These are phyloP conservation scores for Gymnothorax reevesii DNA, from an alignment of 2,797 vertebrate genomes.

Conservation along the genomic window DNA sequence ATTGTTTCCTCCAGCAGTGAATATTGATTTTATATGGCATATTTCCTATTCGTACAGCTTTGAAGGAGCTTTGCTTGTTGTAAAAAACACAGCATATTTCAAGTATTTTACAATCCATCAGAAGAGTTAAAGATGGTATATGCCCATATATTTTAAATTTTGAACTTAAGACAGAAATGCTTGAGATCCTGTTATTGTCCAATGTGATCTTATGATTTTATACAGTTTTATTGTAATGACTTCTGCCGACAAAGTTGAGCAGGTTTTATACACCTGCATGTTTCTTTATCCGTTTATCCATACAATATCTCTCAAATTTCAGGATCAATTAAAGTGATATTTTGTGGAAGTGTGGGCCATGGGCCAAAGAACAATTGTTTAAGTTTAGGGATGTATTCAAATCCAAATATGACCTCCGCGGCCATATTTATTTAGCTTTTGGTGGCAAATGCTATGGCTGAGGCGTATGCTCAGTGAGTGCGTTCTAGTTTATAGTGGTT, in stretches of 20 bases:
- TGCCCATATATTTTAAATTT: background rate
- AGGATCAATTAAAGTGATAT: too few species aligned
- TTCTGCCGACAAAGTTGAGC: too few species aligned
- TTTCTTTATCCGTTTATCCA: too few species aligned
- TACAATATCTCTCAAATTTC: too few species aligned
- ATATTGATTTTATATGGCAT: background rate
- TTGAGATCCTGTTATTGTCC: background rate
- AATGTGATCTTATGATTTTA: background rate
- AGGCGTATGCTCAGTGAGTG: too few species aligned
- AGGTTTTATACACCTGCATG: too few species aligned
- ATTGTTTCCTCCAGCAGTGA: background rate
- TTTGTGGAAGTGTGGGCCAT: too few species aligned
- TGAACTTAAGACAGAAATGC: background rate
- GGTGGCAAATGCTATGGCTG: too few species aligned
- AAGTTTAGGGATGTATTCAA: too few species aligned
- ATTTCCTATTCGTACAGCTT: background rate
- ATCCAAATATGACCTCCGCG: too few species aligned
- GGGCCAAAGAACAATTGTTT: too few species aligned
- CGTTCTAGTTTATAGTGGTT: background rate
- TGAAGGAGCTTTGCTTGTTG: background rate
- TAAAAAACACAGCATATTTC: background rate
- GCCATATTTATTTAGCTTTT: too few species aligned
- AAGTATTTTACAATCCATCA: background rate
- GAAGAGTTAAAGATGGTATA: background rate
- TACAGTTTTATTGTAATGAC: background rate